Percentiles rank a stretch among this genome's conserved stretches.
Conservation (phyloP, 2,888 invertebrate genomes). For the Colletes collaris region DNA sequence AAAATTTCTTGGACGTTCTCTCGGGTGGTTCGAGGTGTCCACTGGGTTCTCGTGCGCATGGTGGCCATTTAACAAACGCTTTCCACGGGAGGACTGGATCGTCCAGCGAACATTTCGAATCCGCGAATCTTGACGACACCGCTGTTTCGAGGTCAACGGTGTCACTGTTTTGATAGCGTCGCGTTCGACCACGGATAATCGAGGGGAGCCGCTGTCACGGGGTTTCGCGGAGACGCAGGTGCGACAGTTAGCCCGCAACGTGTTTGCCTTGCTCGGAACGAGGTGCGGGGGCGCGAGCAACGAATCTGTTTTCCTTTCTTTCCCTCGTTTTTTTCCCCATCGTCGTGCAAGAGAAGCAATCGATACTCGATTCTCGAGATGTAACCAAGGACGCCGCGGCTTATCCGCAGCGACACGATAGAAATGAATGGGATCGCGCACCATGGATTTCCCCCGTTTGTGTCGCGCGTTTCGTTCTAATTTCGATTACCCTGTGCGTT, state of each 20-base stretch:
- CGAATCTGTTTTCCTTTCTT: conserved; percentile 32
- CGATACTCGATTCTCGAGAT: conserved; percentile 64
- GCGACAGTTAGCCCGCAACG: conserved; percentile 19
- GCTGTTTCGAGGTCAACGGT: background rate
- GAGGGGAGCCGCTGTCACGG: background rate
- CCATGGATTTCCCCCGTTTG: background rate
- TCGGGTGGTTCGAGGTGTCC: background rate
- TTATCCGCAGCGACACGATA: conserved; percentile 63
- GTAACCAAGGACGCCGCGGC: conserved; percentile 62
- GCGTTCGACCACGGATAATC: background rate
- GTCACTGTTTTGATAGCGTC: conserved; percentile 11
- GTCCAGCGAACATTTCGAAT: background rate
- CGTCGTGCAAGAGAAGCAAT: conserved; percentile 52
- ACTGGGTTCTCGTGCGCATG: background rate
- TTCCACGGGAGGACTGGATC: too few species aligned
- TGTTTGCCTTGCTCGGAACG: conserved; percentile 22
- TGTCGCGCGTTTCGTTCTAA: background rate
- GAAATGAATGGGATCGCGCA: conserved; percentile 40
- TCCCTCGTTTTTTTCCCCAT: conserved; percentile 20
- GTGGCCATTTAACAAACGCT: too few species aligned
- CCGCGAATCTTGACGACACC: background rate
- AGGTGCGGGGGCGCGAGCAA: background rate
- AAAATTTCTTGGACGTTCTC: background rate
- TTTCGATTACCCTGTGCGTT: background rate
- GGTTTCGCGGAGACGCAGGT: background rate